A percentile compares a stretch with the other conserved stretches of the same genome.
Evolutionary conservation across 2,797 vertebrate genomes (phyloP).

Genomic region (Pygocentrus nattereri): DNA sequence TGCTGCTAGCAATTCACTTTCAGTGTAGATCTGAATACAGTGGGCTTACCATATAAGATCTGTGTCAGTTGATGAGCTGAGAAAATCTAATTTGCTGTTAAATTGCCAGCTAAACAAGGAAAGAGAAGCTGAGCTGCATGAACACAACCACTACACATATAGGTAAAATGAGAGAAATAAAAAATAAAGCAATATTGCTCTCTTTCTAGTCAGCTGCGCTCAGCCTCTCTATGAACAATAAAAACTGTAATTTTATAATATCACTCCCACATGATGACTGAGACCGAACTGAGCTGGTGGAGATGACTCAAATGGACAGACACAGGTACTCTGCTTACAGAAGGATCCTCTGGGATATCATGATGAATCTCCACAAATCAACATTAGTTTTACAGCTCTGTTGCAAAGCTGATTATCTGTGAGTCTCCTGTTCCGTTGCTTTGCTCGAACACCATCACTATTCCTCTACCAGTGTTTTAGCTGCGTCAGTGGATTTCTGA

Average conservation of each 20-base stretch:
- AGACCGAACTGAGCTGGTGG: neutral
- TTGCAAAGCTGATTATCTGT: constrained; percentile 1
- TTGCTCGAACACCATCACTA: neutral
- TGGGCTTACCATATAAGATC: neutral
- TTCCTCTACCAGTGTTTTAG: neutral
- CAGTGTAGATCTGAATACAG: neutral
- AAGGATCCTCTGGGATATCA: constrained; percentile 13
- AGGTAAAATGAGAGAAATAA: neutral
- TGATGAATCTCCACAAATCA: constrained; percentile 1
- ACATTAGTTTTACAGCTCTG: constrained; percentile 2
- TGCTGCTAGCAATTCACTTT: neutral
- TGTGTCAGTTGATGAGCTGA: neutral
- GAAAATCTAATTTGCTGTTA: constrained; percentile 14
- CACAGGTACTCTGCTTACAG: neutral
- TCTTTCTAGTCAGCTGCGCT: neutral
- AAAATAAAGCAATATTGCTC: neutral
- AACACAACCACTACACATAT: neutral
- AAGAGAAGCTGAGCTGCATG: neutral
- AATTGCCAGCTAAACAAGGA: neutral
- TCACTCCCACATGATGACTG: constrained; percentile 20
- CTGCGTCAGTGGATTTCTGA: neutral
- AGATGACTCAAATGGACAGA: constrained; percentile 22
- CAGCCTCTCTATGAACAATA: neutral
- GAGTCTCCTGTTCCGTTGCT: neutral
- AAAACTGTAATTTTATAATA: constrained; percentile 11